A percentile compares a stretch with the other conserved stretches of the same genome.
phyloP scores from a whole-genome alignment of 2,113 vertebrate species.

The Girardinichthys multiradiatus region DNA sequence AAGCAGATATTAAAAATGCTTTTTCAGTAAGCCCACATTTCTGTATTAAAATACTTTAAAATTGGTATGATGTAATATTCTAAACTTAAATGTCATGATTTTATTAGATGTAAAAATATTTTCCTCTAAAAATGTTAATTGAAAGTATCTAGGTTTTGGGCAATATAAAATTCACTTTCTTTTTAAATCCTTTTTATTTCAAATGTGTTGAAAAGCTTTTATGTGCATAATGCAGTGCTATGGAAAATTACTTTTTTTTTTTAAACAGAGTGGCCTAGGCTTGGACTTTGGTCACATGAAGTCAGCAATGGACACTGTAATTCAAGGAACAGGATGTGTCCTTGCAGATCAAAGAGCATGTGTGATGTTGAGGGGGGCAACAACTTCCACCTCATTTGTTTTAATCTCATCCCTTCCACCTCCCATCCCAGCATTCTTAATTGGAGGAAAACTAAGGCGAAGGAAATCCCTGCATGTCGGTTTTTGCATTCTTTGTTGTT shows the following conservation, averaged over 20 bases:
- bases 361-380: slow-evolving; percentile 20
- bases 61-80: too few species aligned
- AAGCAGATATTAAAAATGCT: too few species aligned
- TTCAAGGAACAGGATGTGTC: slow-evolving; percentile 38
- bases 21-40: too few species aligned
- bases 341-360: slow-evolving; percentile 58
- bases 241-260: slow-evolving; percentile 44
- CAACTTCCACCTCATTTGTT: slow-evolving; percentile 55
- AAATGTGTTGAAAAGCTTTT: slow-evolving; percentile 49
- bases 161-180: too few species aligned
- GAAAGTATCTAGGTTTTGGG: too few species aligned
- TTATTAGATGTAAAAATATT: too few species aligned
- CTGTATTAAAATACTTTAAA: too few species aligned
- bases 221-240: slow-evolving; percentile 36
- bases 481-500: slow-evolving; percentile 63
- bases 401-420: slow-evolving; percentile 57
- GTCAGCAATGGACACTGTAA: slow-evolving; percentile 28
- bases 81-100: too few species aligned
- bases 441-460: slow-evolving; percentile 64
- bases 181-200: neutral
- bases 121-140: too few species aligned
- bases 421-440: slow-evolving; percentile 49
- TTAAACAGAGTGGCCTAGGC: slow-evolving; percentile 8
- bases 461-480: slow-evolving; percentile 54
- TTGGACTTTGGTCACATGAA: slow-evolving; percentile 42